These are phyloP conservation scores for Ptychobarbus kaznakovi DNA, from an alignment of 2,797 vertebrate genomes.

Conservation along the genomic window DNA sequence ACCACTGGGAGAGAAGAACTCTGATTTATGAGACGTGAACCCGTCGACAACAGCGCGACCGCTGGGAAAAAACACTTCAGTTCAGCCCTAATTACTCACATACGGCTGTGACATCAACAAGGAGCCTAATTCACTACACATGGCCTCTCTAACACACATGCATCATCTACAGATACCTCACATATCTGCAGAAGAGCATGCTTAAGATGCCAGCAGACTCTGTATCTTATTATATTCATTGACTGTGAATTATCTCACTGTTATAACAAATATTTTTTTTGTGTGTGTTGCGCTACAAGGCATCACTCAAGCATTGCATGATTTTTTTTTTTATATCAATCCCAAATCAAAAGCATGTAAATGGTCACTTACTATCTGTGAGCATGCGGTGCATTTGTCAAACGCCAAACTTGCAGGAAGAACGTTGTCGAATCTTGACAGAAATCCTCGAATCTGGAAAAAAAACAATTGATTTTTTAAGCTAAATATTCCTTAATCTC, in stretches of 20 bases:
- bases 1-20: conserved; percentile 52
- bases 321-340: background rate
- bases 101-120: conserved; percentile 78
- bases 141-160: conserved; percentile 56
- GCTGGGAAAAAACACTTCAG: conserved; percentile 52
- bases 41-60: conserved; percentile 61
- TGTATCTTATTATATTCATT: background rate
- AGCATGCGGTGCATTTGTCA: conserved; percentile 98
- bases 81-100: conserved; percentile 58
- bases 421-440: conserved; percentile 97
- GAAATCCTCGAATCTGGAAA: conserved; percentile 94
- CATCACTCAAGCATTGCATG: background rate
- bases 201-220: background rate
- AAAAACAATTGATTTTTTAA: conserved; percentile 15
- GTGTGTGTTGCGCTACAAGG: background rate
- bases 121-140: conserved; percentile 76
- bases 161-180: conserved; percentile 3
- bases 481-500: conserved; percentile 21
- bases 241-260: background rate
- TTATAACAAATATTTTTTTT: too few species aligned
- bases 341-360: background rate
- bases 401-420: conserved; percentile 97
- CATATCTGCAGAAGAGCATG: background rate
- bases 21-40: conserved; percentile 64
- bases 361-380: conserved; percentile 85